phyloP scores from a whole-genome alignment of 1,140 invertebrate genomes.

The Zaprionus ornatus region DNA sequence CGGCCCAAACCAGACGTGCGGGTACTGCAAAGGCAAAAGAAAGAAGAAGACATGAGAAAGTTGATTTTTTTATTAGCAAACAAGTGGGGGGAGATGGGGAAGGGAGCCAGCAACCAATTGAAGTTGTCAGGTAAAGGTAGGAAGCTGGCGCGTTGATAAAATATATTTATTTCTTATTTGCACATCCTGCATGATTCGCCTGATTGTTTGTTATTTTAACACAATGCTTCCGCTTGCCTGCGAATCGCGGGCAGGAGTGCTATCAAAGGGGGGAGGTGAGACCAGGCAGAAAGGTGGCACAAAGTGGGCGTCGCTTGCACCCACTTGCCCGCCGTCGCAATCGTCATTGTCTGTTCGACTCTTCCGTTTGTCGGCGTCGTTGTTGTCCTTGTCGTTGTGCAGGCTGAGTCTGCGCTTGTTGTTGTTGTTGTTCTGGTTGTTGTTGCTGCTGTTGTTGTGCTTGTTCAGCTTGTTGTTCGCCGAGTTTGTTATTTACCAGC shows the following conservation, averaged over 20 bases:
- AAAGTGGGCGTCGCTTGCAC: not conserved
- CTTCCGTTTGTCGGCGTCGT: slow-evolving; percentile 62
- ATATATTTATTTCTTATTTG: slow-evolving; percentile 83
- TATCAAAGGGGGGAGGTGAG: not conserved
- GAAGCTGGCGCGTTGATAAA: slow-evolving; percentile 47
- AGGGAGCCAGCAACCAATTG: slow-evolving; percentile 17
- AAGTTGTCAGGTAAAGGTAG: slow-evolving; percentile 42
- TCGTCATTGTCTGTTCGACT: slow-evolving; percentile 50
- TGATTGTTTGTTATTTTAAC: slow-evolving; percentile 83
- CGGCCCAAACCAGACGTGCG: slow-evolving; percentile 88
- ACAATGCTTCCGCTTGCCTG: slow-evolving; percentile 71
- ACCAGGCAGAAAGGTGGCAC: not conserved
- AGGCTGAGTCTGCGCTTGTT: not conserved
- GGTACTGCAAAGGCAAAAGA: slow-evolving; percentile 84
- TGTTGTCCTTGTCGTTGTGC: slow-evolving; percentile 9
- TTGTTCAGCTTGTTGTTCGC: slow-evolving; percentile 18
- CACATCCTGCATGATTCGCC: slow-evolving; percentile 79
- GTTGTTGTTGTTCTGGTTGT: not conserved
- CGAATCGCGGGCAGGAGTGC: slow-evolving; percentile 15
- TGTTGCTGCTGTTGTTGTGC: slow-evolving; percentile 13
- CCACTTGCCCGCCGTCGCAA: not conserved
- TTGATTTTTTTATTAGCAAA: slow-evolving; percentile 43
- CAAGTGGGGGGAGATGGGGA: not conserved
- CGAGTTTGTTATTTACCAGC: slow-evolving; percentile 58
- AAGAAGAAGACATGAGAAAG: slow-evolving; percentile 12